A percentile compares a stretch with the other conserved stretches of the same genome.
Evolutionary conservation across 2,888 invertebrate species (phyloP).

Genomic region (Apoderus coryli): DNA sequence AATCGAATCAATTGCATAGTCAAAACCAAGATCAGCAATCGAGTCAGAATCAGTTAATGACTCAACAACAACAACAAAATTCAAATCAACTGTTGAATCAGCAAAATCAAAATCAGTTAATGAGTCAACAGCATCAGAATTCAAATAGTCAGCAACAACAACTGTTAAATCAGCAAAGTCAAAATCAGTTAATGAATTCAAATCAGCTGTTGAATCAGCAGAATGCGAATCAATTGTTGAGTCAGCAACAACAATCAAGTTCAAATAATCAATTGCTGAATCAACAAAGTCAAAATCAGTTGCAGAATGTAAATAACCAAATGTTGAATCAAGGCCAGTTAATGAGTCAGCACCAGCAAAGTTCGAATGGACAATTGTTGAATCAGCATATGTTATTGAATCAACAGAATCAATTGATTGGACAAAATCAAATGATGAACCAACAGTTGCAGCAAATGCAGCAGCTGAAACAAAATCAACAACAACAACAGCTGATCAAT

Average conservation of each 20-base stretch:
- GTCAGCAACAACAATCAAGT: conserved; percentile 27
- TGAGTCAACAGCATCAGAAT: conserved; percentile 22
- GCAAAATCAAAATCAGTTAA: conserved; percentile 8
- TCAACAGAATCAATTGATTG: conserved; percentile 34
- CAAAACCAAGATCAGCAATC: conserved; percentile 20
- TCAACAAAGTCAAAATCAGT: conserved; percentile 25
- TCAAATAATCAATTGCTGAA: conserved; percentile 27
- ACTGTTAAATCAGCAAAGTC: conserved; percentile 26
- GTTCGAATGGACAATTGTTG: too few relatives aligned
- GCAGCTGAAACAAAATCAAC: conserved; percentile 17
- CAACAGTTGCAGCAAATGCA: conserved; percentile 21
- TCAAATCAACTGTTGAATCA: conserved; percentile 10
- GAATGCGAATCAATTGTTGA: conserved; percentile 28
- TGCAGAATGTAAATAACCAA: conserved; percentile 16
- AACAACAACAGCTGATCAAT: conserved; percentile 16
- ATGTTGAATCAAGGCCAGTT: conserved; percentile 14
- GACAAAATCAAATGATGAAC: conserved; percentile 17
- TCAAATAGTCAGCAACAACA: conserved; percentile 28
- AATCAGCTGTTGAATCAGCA: conserved; percentile 14
- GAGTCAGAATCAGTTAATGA: conserved; percentile 10
- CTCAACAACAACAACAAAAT: conserved; percentile 12
- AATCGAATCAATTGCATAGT: not conserved
- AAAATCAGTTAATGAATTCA: conserved; percentile 4
- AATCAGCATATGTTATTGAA: conserved; percentile 36
- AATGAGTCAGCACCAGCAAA: conserved; percentile 20